These are phyloP conservation scores for Camponotus floridanus DNA, from an alignment of 1,140 invertebrate genomes.

Conservation along the genomic window DNA sequence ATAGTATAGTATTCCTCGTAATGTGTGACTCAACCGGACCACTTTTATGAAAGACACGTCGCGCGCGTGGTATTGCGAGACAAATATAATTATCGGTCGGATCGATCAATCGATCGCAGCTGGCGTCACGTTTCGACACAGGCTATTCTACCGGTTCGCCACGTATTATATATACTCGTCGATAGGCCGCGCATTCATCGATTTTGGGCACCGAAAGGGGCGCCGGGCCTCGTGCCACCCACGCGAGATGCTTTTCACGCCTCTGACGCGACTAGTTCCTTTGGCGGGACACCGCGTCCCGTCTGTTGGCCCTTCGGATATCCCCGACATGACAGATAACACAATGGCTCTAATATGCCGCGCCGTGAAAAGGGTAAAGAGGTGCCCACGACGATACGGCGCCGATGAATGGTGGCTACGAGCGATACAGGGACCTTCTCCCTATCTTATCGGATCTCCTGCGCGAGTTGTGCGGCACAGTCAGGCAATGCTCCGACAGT, in stretches of 20 bases:
- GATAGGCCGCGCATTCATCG: background rate
- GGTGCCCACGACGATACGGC: slow-evolving; percentile 70
- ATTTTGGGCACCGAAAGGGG: slow-evolving; percentile 54
- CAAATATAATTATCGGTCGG: slow-evolving; percentile 33
- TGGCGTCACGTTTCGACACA: background rate
- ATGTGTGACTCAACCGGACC: slow-evolving; percentile 27
- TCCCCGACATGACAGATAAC: slow-evolving; percentile 81
- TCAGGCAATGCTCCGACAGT: slow-evolving; percentile 75
- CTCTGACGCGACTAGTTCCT: slow-evolving; percentile 80
- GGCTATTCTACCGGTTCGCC: background rate
- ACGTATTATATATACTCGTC: background rate
- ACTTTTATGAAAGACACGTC: slow-evolving; percentile 29
- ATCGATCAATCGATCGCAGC: slow-evolving; percentile 14
- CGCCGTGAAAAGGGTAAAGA: slow-evolving; percentile 80
- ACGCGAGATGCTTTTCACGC: slow-evolving; percentile 79
- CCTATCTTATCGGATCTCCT: slow-evolving; percentile 80
- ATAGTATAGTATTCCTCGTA: background rate
- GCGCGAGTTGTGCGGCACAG: slow-evolving; percentile 63
- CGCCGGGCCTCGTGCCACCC: slow-evolving; percentile 75
- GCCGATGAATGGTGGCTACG: slow-evolving; percentile 75
- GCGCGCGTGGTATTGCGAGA: background rate
- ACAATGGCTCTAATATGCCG: slow-evolving; percentile 82
- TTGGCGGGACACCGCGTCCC: slow-evolving; percentile 71
- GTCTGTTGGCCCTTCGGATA: slow-evolving; percentile 80
- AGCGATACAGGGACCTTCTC: slow-evolving; percentile 60